Conservation (phyloP, 2,797 vertebrate species). For the Pampus argenteus region DNA sequence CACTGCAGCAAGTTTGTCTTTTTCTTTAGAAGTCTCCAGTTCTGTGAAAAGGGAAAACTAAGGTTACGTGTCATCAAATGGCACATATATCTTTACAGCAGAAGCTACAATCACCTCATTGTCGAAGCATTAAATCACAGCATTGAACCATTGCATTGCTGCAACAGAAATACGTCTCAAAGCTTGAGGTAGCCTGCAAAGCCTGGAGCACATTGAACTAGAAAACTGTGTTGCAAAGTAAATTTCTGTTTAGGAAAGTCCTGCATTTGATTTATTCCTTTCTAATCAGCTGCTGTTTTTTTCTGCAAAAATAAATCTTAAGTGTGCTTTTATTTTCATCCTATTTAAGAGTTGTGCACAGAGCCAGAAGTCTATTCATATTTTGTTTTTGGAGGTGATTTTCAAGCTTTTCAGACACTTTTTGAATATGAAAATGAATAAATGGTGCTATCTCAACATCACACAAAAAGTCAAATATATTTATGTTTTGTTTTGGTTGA, state of each 20-base stretch:
- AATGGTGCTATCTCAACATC: neutral
- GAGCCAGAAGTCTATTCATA: neutral
- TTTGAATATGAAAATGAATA: neutral
- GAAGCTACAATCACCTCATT: slow-evolving; percentile 2
- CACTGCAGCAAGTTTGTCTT: slow-evolving; percentile 46
- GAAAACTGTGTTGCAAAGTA: slow-evolving; percentile 4
- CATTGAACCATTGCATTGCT: neutral
- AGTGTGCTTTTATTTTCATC: too few relatives aligned
- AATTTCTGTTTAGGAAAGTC: neutral
- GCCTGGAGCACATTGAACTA: neutral
- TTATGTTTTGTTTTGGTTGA: too few relatives aligned
- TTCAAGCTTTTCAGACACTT: neutral
- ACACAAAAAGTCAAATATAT: too few relatives aligned
- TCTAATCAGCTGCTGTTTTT: too few relatives aligned
- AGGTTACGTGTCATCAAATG: neutral
- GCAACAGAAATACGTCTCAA: neutral
- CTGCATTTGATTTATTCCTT: neutral
- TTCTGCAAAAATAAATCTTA: too few relatives aligned
- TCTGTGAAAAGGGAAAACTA: slow-evolving; percentile 47
- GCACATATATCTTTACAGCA: neutral
- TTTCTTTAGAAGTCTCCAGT: slow-evolving; percentile 49
- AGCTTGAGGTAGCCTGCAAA: slow-evolving; percentile 15
- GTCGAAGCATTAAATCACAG: neutral
- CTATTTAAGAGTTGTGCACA: neutral
- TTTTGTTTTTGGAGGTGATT: neutral